Conservation (phyloP, 2,113 vertebrate species). For the Taurulus bubalis region DNA sequence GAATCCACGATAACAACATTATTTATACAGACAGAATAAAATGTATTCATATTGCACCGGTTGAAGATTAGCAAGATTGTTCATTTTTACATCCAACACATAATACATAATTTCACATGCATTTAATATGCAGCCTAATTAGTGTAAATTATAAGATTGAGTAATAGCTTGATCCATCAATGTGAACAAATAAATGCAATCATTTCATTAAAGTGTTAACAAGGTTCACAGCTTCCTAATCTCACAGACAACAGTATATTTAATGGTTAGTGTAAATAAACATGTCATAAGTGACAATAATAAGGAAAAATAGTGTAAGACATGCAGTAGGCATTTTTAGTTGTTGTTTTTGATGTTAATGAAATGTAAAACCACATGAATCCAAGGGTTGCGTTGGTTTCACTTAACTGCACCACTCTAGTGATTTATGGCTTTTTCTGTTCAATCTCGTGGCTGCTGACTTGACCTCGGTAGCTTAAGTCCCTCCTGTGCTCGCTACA, state of each 20-base stretch:
- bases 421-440: neutral
- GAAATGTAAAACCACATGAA: neutral
- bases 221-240: neutral
- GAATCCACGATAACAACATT: too few relatives aligned
- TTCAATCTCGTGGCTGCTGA: neutral
- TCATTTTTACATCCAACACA: neutral
- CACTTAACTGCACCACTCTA: neutral
- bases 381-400: neutral
- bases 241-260: neutral
- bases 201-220: slow-evolving; percentile 18
- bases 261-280: neutral
- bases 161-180: neutral
- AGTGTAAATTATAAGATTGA: slow-evolving; percentile 4
- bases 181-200: slow-evolving; percentile 11
- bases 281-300: neutral
- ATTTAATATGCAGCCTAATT: neutral
- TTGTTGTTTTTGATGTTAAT: neutral
- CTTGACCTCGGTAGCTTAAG: neutral
- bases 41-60: too few relatives aligned
- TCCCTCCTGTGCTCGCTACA: slow-evolving; percentile 1
- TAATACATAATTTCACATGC: neutral
- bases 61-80: neutral
- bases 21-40: too few relatives aligned
- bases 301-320: neutral
- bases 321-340: neutral